Conservation (phyloP, 2,113 vertebrate genomes). For the Macrotus californicus region DNA sequence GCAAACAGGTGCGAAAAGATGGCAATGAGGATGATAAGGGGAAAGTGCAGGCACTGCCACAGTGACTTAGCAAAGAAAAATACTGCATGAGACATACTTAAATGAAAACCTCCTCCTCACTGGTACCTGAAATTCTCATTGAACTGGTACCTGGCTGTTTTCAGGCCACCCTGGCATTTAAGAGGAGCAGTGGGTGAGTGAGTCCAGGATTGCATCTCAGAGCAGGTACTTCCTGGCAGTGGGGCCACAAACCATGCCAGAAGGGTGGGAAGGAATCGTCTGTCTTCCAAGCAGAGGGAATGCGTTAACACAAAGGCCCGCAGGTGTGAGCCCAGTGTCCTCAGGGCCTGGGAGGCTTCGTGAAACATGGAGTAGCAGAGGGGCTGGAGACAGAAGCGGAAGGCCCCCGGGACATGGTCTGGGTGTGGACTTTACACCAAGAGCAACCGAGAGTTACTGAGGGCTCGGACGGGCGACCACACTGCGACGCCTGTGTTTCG, state of each 20-base stretch:
- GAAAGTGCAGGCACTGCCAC: neutral
- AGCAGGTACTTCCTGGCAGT: neutral
- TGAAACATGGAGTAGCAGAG: rapidly evolving
- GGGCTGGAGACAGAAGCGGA: neutral
- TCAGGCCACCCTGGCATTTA: neutral
- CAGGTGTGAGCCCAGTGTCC: neutral
- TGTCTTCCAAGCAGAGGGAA: neutral
- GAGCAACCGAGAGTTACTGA: neutral
- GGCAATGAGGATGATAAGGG: rapidly evolving
- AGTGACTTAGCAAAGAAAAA: neutral
- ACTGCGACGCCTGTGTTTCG: neutral
- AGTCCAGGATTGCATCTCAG: neutral
- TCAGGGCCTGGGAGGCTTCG: neutral
- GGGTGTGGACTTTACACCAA: neutral
- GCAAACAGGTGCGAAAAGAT: neutral
- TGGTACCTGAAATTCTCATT: neutral
- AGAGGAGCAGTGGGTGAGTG: neutral
- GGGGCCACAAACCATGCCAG: neutral
- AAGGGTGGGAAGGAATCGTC: neutral
- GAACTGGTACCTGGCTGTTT: neutral
- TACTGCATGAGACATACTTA: neutral
- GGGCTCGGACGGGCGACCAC: neutral
- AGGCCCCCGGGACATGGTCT: neutral
- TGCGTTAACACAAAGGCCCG: too few species aligned
- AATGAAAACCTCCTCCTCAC: neutral